A percentile compares a stretch with the other conserved stretches of the same genome.
These are phyloP conservation scores for Montipora capitata DNA, from an alignment of 92 coral and sea anemone genomes.

Conservation along the genomic window DNA sequence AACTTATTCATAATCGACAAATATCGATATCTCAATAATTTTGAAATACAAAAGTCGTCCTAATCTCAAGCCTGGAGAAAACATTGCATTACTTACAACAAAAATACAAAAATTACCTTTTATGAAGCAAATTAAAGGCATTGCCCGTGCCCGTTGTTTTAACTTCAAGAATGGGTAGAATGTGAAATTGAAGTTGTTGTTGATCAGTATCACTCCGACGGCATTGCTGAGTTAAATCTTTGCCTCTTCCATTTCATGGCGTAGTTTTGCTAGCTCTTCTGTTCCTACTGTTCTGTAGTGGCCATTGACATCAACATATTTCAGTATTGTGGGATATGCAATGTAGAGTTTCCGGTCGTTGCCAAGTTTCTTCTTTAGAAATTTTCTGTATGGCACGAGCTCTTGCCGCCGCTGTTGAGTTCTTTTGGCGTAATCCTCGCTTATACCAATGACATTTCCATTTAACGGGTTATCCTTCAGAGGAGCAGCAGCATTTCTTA, in stretches of 20 bases:
- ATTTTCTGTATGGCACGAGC: not conserved
- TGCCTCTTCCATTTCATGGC: not conserved
- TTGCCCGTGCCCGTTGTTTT: too few relatives aligned
- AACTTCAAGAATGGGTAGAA: not conserved
- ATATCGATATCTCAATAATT: too few relatives aligned
- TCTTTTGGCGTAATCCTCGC: not conserved
- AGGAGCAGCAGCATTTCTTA: too few relatives aligned
- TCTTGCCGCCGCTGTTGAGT: not conserved
- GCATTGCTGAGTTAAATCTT: not conserved
- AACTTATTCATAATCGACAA: too few relatives aligned
- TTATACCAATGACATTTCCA: not conserved
- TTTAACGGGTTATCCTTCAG: conserved; percentile 2
- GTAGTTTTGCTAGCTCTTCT: not conserved
- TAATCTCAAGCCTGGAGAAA: too few relatives aligned
- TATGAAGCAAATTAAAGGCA: too few relatives aligned
- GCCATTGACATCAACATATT: conserved; percentile 2
- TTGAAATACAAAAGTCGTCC: too few relatives aligned
- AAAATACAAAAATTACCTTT: too few relatives aligned
- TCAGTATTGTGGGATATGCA: not conserved
- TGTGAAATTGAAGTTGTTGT: not conserved
- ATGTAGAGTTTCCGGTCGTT: not conserved
- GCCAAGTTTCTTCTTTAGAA: not conserved
- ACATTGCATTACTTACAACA: too few relatives aligned
- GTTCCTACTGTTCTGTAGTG: not conserved
- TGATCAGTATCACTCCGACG: not conserved